Evolutionary conservation across 1,140 invertebrate genomes (phyloP), one percentile per base, ranked within the genome.

Genomic region (Leptinotarsa texana): DNA sequence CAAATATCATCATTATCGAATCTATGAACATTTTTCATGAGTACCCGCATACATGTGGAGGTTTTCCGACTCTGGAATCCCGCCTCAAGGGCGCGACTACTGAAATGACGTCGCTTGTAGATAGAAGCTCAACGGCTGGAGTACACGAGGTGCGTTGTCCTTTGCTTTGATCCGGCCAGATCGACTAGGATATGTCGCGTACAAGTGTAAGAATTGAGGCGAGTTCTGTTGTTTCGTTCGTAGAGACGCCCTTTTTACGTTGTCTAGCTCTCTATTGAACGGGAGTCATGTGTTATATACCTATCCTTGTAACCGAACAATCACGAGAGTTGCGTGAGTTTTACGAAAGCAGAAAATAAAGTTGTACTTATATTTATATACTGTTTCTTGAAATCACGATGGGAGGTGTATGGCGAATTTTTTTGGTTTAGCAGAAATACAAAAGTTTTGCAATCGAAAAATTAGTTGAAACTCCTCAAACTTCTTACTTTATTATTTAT

Each of bases 101-200:
- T 8, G 42, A 47, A 8, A 47, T 42, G 33, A 68, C 42, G 24
- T 33, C 33, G 33, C n/a, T 18, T 18, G 24, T 17, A 33, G 66
- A 18, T 68, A 18, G 66, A 24, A 18, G 66, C 66, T 68, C 42
- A 68, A 42, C 66, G 66, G 33, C 42, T 47, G 66, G 18, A 27
- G 24, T 68, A 33, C 66, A 68, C 66, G 66, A 68, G 66, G 66
- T 68, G 66, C 66, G 66, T 68, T 47, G 33, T 68, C 66, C 66
- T 18, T 13, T 57, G 51, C 51, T 57, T 17, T 57, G 51, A 57
- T 57, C 51, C 51, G 51, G 4, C n/a, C 51, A 57, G n/a, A 57
- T 17, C 51, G 51, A 18, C 3, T 57, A 57, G 51, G 51, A 57
- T 57, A 57, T 57, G 51, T 57, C 51, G 4, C 51, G 51, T 57